Base-by-base conservation (phyloP, 2,113 vertebrate genomes). In the Ctenodactylus gundi region DNA sequence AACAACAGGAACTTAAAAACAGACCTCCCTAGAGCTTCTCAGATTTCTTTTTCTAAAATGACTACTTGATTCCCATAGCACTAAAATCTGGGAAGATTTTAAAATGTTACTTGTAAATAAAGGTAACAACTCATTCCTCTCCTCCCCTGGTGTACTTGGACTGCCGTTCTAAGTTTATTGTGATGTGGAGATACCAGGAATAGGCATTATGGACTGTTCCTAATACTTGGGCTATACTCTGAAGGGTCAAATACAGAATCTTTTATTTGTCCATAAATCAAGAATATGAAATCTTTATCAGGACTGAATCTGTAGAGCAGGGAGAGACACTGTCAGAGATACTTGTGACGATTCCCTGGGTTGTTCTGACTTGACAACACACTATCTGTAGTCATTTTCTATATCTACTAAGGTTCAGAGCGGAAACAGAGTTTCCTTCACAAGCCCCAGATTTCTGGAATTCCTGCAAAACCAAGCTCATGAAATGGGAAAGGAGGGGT, bases 1-100 rank as follows among this genome's bases (percentile, higher is more conserved):
- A 96, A 96, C 95, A 97, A 96, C 65, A 88, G 83, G 84, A 93
- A 96, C 85, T 95, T 90, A 86, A 96, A 96, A 95, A 95, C 92
- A 93, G 85, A 90, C 49, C 62, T 95, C 92, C 87, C 70, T 34
- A 90, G 94, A 88, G 82, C 13, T 21, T 88, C 96, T 97, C 85
- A 55, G 78, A 67, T 96, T 96, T 94, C 95, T 53, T 90, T n/a
- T 88, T 85, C 85, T 82, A 93, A 95, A 87, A 68, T 0, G 4
- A 90, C 60, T 72, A 93, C 96, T 96, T 92, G 87, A 94, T 96
- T 94, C 92, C 72, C 93, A 90, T 85, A 97, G 93, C 46, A 68
- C 57, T 93, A 77, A 87, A 92, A 94, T 93, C 81, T 92, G 95
- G 94, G 82, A 94, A 88, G 85, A 92, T 92, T 92, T 93, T 78